Conservation (phyloP, 2,797 vertebrate species). For the Brachyalestes nurse region DNA sequence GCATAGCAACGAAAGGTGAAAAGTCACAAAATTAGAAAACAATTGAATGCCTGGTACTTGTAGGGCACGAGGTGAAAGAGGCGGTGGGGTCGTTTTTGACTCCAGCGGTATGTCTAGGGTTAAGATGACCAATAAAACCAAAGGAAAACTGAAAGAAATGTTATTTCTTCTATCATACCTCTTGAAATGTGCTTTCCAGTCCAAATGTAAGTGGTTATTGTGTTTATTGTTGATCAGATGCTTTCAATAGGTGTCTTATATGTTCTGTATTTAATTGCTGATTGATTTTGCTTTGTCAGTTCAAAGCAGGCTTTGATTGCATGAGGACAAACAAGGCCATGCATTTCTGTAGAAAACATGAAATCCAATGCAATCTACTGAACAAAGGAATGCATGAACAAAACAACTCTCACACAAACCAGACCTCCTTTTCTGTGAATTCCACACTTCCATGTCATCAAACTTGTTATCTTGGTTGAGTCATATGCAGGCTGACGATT, state of each 20-base stretch:
- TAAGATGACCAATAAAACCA: neutral
- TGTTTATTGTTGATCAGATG: neutral
- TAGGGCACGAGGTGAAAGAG: no score
- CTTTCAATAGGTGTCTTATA: neutral
- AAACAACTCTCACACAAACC: neutral
- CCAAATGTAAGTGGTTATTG: neutral
- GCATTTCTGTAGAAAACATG: neutral
- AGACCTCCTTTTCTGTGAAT: slow-evolving; percentile 10
- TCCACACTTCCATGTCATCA: slow-evolving; percentile 18
- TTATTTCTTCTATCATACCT: neutral
- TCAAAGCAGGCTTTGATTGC: neutral
- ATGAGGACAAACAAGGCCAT: neutral
- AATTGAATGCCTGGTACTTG: no score
- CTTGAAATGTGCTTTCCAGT: neutral
- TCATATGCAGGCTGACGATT: slow-evolving; percentile 37
- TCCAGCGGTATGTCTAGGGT: no score
- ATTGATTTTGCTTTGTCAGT: slow-evolving; percentile 5
- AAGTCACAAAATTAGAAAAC: no score
- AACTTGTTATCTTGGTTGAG: slow-evolving; percentile 38
- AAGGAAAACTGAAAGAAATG: neutral
- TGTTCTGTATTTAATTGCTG: neutral
- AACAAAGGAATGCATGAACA: neutral
- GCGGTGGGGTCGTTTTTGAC: no score
- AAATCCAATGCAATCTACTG: neutral
- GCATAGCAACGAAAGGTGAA: no score